A percentile compares a stretch with the other conserved stretches of the same genome.
Conservation (phyloP, 2,888 invertebrate species). For the Machimus atricapillus region DNA sequence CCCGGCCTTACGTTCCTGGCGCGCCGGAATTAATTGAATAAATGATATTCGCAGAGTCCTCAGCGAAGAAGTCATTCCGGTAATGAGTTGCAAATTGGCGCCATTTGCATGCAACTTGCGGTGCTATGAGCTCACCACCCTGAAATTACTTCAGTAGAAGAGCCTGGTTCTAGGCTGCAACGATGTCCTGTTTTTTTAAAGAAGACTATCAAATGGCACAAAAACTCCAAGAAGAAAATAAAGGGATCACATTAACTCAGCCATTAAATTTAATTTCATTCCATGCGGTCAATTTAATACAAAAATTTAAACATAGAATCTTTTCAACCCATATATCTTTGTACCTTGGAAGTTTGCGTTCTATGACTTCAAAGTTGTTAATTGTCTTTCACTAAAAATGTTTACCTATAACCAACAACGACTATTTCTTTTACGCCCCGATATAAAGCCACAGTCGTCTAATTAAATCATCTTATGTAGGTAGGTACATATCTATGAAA, state of each 20-base stretch:
- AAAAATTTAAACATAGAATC: background rate
- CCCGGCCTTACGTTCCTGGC: background rate
- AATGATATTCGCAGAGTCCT: background rate
- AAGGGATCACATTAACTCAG: background rate
- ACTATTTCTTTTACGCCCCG: no score
- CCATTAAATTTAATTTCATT: background rate
- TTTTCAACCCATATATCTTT: background rate
- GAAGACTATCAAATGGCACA: background rate
- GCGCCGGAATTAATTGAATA: conserved; percentile 6
- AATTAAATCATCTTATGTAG: no score
- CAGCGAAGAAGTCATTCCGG: background rate
- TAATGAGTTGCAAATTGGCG: conserved; percentile 13
- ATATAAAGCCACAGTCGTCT: no score
- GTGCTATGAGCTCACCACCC: background rate
- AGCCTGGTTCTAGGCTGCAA: background rate
- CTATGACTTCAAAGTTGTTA: no score
- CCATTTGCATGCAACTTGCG: background rate
- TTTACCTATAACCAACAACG: no score
- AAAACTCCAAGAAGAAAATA: background rate
- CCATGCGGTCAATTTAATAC: background rate
- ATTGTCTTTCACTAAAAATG: no score
- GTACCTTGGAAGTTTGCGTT: no score
- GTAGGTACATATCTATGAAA: no score
- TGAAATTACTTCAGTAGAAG: background rate
- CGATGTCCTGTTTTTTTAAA: background rate